phyloP scores from a whole-genome alignment of 2,888 invertebrate genomes.

The Agrilus mali region DNA sequence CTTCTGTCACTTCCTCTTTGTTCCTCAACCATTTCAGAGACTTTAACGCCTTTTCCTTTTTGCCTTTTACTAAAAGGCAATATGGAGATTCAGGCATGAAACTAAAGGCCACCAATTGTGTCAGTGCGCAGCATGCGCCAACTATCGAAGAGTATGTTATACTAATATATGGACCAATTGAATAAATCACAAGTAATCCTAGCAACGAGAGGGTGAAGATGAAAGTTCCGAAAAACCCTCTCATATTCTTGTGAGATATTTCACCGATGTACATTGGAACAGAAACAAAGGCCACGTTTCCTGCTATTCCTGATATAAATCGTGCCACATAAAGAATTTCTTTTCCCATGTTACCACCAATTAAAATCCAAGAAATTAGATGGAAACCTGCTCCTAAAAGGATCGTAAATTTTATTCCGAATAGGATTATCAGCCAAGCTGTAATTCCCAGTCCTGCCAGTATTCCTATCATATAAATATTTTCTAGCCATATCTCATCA shows the following conservation, averaged over 20 bases:
- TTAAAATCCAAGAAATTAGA: slow-evolving; percentile 26
- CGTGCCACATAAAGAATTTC: slow-evolving; percentile 26
- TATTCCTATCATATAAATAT: slow-evolving; percentile 20
- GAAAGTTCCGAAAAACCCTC: slow-evolving; percentile 28
- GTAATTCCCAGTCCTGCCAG: slow-evolving; percentile 23
- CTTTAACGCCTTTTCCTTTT: slow-evolving; percentile 22
- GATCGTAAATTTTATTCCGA: slow-evolving; percentile 18
- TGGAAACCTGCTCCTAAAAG: slow-evolving; percentile 24
- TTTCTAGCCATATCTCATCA: slow-evolving; percentile 20
- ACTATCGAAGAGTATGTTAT: slow-evolving; percentile 25
- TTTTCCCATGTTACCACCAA: slow-evolving; percentile 22
- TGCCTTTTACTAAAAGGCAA: slow-evolving; percentile 23
- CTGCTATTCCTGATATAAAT: slow-evolving; percentile 28
- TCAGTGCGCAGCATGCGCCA: slow-evolving; percentile 19
- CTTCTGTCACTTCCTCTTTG: slow-evolving; percentile 19
- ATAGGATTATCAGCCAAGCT: not conserved
- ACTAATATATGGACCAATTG: slow-evolving; percentile 26
- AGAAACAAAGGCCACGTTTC: slow-evolving; percentile 30
- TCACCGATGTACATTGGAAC: slow-evolving; percentile 32
- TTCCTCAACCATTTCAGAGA: slow-evolving; percentile 20
- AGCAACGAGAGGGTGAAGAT: slow-evolving; percentile 31
- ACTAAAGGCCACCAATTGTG: slow-evolving; percentile 23
- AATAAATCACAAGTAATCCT: slow-evolving; percentile 28
- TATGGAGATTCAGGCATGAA: slow-evolving; percentile 32
- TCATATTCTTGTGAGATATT: slow-evolving; percentile 29